Base-by-base conservation (phyloP, 2,797 vertebrate species). In the Gila robusta region DNA sequence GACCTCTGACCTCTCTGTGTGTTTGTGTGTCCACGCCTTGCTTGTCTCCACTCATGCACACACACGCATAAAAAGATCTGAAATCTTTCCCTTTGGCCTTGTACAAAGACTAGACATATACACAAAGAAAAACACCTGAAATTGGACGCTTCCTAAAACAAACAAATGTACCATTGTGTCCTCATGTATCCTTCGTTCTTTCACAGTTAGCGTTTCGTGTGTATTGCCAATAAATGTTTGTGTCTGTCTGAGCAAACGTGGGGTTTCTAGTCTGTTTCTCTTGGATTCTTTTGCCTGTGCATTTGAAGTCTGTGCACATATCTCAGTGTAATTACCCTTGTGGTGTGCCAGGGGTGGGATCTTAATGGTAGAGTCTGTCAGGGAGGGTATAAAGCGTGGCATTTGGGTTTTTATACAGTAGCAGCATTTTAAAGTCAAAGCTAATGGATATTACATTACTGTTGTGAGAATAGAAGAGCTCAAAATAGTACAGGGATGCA, bases 281-380 rank as follows among this genome's bases (percentile, higher is more conserved):
- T 88, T 54, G 66, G 83, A 47, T 59, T 49, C 49, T 64, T 72
- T 35, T 26, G 52, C 28, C 54, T 79, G 84, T 86, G 87, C 84
- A 88, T 83, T 69, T 89, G 79, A 74, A 41, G 83, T 88, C 73
- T 73, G 67, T 80, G 77, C 77, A 87, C 87, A 81, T 41, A 82
- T 85, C 81, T 89, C 84, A 85, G 85, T 89, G 90, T 93, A 93
- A 94, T 92, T 92, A 91, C 82, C 54, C 82, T 79, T 89, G 78
- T 84, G 71, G 69, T 82, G 90, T 91, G 88, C 89, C 86, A 35
- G 79, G 86, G 56, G 88, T 84, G 91, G 88, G 41, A 85, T 91
- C 82, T 90, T 89, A 93, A 94, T 91, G 44, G 89, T 89, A 89
- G 84, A 87, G 32, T 87, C 74, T 87, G 82, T 84, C 0, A 56